Conservation (phyloP, 2,113 vertebrate genomes). For the Monopterus albus region DNA sequence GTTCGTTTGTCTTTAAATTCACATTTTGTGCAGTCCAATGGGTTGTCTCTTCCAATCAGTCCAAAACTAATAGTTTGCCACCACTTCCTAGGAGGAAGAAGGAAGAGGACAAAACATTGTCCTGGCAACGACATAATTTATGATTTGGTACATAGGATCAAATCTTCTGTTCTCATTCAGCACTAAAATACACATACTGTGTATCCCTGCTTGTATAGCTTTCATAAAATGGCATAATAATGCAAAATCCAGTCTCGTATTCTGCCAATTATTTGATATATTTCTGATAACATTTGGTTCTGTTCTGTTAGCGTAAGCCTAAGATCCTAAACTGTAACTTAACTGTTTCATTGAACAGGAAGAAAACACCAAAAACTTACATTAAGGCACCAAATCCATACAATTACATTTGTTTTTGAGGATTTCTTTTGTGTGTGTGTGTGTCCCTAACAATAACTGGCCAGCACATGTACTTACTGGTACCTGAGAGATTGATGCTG, state of each 20-base stretch:
- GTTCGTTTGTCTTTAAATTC: constrained; percentile 50
- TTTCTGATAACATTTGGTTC: background rate
- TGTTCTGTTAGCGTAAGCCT: background rate
- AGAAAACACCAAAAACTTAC: background rate
- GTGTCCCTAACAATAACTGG: too few species aligned
- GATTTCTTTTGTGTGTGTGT: background rate
- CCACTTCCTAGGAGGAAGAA: constrained; percentile 33
- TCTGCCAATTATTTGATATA: too few species aligned
- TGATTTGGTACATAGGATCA: background rate
- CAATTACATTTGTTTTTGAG: background rate
- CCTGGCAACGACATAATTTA: background rate
- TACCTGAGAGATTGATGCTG: background rate
- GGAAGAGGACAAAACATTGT: constrained; percentile 54
- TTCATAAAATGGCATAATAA: too few species aligned
- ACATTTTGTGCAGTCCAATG: constrained; percentile 46
- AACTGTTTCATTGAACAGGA: background rate
- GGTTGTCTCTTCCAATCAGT: constrained; percentile 50
- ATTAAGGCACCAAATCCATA: too few species aligned
- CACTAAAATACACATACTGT: background rate
- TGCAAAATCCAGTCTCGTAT: too few species aligned
- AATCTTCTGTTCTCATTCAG: background rate
- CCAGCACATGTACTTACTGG: too few species aligned
- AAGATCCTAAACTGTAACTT: background rate
- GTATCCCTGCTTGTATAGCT: too few species aligned
- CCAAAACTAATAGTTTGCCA: constrained; percentile 17